Conservation (phyloP, 2,113 vertebrate genomes). For the Odontesthes bonariensis region DNA sequence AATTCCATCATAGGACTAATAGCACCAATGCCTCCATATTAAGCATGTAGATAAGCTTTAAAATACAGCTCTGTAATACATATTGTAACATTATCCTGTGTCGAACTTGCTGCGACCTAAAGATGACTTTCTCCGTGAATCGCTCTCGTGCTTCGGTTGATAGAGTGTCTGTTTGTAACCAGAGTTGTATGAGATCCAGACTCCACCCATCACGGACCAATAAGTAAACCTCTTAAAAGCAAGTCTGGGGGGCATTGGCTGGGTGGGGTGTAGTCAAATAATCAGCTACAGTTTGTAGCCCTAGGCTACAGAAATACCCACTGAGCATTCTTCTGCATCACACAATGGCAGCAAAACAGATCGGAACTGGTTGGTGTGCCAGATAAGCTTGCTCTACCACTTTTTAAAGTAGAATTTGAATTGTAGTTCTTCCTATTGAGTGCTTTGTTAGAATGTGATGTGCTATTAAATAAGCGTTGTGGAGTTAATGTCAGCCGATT, state of each 20-base stretch:
- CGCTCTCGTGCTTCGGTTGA: conserved; percentile 34
- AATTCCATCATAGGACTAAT: conserved; percentile 20
- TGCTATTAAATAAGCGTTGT: not conserved
- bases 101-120: conserved; percentile 47
- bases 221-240: conserved; percentile 80
- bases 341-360: conserved; percentile 71
- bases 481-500: conserved; percentile 17
- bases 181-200: conserved; percentile 69
- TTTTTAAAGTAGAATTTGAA: conserved; percentile 28
- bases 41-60: conserved; percentile 20
- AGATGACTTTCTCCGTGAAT: conserved; percentile 62
- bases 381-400: conserved; percentile 43
- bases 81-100: conserved; percentile 47
- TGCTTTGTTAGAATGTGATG: conserved; percentile 13
- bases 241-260: conserved; percentile 68
- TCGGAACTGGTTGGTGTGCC: conserved; percentile 56
- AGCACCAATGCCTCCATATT: conserved; percentile 7
- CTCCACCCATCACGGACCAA: conserved; percentile 71
- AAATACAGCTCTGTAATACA: conserved; percentile 27
- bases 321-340: conserved; percentile 66
- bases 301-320: conserved; percentile 71
- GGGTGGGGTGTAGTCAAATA: conserved; percentile 63
- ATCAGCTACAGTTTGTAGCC: conserved; percentile 66
- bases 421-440: conserved; percentile 3
- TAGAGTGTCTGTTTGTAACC: conserved; percentile 67